Conservation (phyloP, 2,888 invertebrate genomes). For the Bembecia ichneumoniformis region DNA sequence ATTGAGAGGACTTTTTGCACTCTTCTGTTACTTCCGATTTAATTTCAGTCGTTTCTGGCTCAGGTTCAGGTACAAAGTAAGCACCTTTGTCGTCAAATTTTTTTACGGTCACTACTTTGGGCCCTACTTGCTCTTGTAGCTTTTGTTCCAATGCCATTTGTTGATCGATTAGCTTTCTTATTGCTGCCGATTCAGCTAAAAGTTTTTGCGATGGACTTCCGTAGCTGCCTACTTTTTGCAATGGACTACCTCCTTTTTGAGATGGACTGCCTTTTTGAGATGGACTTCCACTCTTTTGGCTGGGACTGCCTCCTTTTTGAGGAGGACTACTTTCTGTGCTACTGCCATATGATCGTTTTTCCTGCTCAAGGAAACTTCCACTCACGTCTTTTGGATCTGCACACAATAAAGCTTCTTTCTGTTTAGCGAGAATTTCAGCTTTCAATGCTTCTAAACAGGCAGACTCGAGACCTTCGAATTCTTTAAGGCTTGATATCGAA, state of each 20-base stretch:
- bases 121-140: conserved; percentile 43
- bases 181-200: conserved; percentile 59
- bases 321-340: conserved; percentile 75
- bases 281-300: conserved; percentile 43
- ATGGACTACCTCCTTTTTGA: conserved; percentile 63
- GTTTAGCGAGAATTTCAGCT: conserved; percentile 86
- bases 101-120: conserved; percentile 61
- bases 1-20: conserved; percentile 53
- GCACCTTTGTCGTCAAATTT: conserved; percentile 63
- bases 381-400: conserved; percentile 71
- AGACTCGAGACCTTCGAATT: conserved; percentile 92
- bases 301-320: conserved; percentile 60
- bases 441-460: conserved; percentile 88
- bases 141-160: conserved; percentile 61
- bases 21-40: conserved; percentile 48
- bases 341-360: conserved; percentile 67
- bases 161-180: conserved; percentile 63
- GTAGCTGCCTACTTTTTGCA: conserved; percentile 56
- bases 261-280: conserved; percentile 59
- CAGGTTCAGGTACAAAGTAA: conserved; percentile 58
- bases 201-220: conserved; percentile 62
- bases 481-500: conserved; percentile 88
- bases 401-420: conserved; percentile 84
- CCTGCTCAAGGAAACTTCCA: conserved; percentile 61
- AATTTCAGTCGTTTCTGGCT: conserved; percentile 25